phyloP scores from a whole-genome alignment of 1,140 invertebrate species.

The Drosophila tsacasi region DNA sequence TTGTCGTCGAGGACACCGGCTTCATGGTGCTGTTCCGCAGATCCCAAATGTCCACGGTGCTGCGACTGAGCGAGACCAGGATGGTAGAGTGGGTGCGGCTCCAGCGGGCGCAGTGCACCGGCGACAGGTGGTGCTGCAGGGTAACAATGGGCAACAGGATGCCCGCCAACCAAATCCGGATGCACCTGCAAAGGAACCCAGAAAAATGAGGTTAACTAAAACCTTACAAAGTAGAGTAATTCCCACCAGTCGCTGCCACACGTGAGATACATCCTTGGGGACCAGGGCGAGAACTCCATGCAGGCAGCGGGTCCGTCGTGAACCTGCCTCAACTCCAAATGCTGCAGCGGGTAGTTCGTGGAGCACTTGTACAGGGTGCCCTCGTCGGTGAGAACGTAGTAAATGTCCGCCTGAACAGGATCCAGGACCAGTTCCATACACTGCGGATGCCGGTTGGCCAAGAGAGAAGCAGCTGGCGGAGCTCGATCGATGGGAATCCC shows the following conservation, averaged over 20 bases:
- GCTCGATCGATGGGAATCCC: slow-evolving; percentile 84
- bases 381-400: slow-evolving; percentile 93
- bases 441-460: slow-evolving; percentile 85
- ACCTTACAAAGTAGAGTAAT: too few species aligned
- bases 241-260: slow-evolving; percentile 93
- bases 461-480: slow-evolving; percentile 16
- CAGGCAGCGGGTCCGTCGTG: slow-evolving; percentile 92
- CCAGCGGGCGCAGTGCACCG: slow-evolving; percentile 90
- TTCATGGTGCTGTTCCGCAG: slow-evolving; percentile 88
- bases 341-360: slow-evolving; percentile 87
- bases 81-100: slow-evolving; percentile 93
- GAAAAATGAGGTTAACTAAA: too few species aligned
- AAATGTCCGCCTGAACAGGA: slow-evolving; percentile 88
- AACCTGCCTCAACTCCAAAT: slow-evolving; percentile 89
- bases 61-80: slow-evolving; percentile 90
- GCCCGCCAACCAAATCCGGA: slow-evolving; percentile 91
- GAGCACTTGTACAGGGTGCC: slow-evolving; percentile 92
- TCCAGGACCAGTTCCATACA: slow-evolving; percentile 89
- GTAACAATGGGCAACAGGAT: slow-evolving; percentile 89
- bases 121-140: slow-evolving; percentile 86
- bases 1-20: slow-evolving; percentile 86
- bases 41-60: slow-evolving; percentile 91
- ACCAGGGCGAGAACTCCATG: slow-evolving; percentile 92
- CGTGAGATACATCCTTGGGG: slow-evolving; percentile 90
- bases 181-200: slow-evolving; percentile 78